phyloP scores from a whole-genome alignment of 2,888 invertebrate genomes.

The Drosophila prostipennis region DNA sequence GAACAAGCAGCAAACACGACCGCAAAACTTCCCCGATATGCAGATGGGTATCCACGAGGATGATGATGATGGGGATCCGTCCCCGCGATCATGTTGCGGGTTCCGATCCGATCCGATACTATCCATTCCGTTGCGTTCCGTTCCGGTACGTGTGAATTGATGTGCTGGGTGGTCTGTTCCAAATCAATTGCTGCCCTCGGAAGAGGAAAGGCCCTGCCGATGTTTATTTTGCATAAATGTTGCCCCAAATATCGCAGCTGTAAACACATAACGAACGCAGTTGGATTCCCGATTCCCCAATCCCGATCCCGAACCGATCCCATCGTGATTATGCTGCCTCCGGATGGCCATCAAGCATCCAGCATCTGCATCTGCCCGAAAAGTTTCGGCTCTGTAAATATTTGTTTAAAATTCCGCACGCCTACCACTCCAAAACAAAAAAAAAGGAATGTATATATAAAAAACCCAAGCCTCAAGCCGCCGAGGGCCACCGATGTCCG shows the following conservation, averaged over 20 bases:
- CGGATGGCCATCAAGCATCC: constrained; percentile 23
- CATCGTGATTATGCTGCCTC: constrained; percentile 40
- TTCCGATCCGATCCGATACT: constrained; percentile 7
- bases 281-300: constrained; percentile 31
- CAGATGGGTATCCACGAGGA: constrained; percentile 46
- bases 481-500: constrained; percentile 32
- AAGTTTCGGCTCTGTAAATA: constrained; percentile 71
- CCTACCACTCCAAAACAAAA: constrained; percentile 42
- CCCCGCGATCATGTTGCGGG: constrained; percentile 55
- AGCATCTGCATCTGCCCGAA: constrained; percentile 43
- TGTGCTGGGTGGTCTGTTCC: constrained; percentile 79
- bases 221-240: constrained; percentile 81
- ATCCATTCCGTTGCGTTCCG: constrained; percentile 55
- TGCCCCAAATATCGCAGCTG: constrained; percentile 81
- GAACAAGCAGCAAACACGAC: constrained; percentile 68
- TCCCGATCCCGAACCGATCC: constrained; percentile 36
- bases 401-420: constrained; percentile 76
- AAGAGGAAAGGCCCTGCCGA: constrained; percentile 40
- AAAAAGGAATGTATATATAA: constrained; percentile 4
- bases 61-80: neutral
- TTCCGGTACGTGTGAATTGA: constrained; percentile 79
- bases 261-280: constrained; percentile 69
- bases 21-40: constrained; percentile 45
- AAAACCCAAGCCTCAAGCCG: constrained; percentile 44
- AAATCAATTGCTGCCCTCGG: constrained; percentile 73